Evolutionary conservation across 2,888 invertebrate genomes (phyloP).

Genomic region (Osmoderma eremita): DNA sequence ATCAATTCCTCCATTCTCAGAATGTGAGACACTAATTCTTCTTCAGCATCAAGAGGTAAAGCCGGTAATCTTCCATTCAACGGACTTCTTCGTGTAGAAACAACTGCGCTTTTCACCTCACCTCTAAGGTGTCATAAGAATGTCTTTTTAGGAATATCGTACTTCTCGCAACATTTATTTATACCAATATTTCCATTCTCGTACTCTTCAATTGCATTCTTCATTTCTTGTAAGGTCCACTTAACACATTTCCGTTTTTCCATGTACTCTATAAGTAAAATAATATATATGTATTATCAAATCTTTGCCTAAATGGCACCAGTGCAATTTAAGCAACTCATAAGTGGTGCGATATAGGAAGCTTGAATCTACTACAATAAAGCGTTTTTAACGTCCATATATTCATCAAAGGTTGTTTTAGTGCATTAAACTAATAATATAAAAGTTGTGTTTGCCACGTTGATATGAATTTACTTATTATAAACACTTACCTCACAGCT

Average conservation of each 20-base stretch:
- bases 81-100: constrained; percentile 1
- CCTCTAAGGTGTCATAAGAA: constrained; percentile 2
- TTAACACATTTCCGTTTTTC: background rate
- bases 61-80: background rate
- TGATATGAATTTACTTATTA: background rate
- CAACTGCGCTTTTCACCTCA: constrained; percentile 20
- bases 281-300: background rate
- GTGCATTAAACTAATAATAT: too few relatives aligned
- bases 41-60: background rate
- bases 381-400: background rate
- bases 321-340: background rate
- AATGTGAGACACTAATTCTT: background rate
- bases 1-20: background rate
- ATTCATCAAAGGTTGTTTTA: background rate
- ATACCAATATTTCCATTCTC: constrained; percentile 9
- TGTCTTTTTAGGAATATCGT: constrained; percentile 6
- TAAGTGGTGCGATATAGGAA: background rate
- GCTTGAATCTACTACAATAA: background rate
- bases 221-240: constrained; percentile 2
- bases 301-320: background rate
- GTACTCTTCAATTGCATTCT: constrained; percentile 25
- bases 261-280: background rate
- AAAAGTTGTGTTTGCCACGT: background rate
- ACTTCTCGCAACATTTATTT: background rate
- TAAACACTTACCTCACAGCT: background rate